phyloP scores from a whole-genome alignment of 2,888 invertebrate genomes.

The Morpho achilles region DNA sequence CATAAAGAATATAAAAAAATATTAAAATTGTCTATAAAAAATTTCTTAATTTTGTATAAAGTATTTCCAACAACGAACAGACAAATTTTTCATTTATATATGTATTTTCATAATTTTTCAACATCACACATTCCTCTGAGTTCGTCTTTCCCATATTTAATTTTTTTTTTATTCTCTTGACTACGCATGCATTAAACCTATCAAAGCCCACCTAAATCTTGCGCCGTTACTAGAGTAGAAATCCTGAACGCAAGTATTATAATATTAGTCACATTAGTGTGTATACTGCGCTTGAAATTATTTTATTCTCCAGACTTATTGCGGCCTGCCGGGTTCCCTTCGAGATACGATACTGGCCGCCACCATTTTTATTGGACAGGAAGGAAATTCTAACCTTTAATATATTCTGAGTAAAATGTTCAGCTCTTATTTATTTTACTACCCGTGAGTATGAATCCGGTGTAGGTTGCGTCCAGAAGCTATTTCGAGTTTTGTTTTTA shows the following conservation, averaged over 20 bases:
- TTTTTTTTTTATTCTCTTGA: constrained; percentile 26
- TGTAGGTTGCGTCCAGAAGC: constrained; percentile 25
- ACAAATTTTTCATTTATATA: too few species aligned
- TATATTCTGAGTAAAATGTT: constrained; percentile 64
- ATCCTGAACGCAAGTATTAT: constrained; percentile 71
- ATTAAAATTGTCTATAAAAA: too few species aligned
- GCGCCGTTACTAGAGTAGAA: constrained; percentile 71
- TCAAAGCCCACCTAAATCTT: constrained; percentile 67
- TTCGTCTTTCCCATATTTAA: not conserved
- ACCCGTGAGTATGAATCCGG: constrained; percentile 19
- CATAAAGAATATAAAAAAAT: too few species aligned
- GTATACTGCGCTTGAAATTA: constrained; percentile 73
- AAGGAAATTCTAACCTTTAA: constrained; percentile 74
- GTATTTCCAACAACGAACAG: too few species aligned
- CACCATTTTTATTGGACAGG: constrained; percentile 75
- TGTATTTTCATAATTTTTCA: too few species aligned
- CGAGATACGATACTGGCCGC: constrained; percentile 63
- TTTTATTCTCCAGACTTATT: constrained; percentile 76
- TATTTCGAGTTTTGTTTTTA: constrained; percentile 16
- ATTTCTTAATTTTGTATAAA: too few species aligned
- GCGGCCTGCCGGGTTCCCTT: constrained; percentile 65
- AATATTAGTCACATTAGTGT: constrained; percentile 78
- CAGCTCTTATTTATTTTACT: constrained; percentile 51
- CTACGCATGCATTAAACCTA: constrained; percentile 38
- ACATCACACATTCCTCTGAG: too few species aligned